Conservation (phyloP, 2,888 invertebrate genomes). For the Agrilus mali region DNA sequence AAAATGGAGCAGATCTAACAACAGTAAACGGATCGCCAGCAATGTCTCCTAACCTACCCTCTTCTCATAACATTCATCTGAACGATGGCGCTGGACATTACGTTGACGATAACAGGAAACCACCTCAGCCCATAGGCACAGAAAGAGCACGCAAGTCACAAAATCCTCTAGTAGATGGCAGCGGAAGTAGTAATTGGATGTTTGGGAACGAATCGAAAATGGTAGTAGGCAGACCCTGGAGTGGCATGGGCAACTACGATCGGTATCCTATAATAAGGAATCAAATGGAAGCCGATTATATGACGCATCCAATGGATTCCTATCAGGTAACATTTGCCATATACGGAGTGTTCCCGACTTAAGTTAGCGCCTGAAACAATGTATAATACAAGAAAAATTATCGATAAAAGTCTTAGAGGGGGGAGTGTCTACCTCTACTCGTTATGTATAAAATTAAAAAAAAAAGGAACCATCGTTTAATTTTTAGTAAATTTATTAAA, state of each 20-base stretch:
- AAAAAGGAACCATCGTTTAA: no score
- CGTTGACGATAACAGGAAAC: slow-evolving; percentile 40
- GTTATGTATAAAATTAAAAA: no score
- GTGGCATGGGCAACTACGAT: slow-evolving; percentile 14
- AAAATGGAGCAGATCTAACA: slow-evolving; percentile 34
- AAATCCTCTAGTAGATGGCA: slow-evolving; percentile 18
- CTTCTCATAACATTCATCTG: slow-evolving; percentile 16
- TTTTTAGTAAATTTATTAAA: no score
- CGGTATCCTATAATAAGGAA: slow-evolving; percentile 21
- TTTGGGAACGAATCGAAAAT: slow-evolving; percentile 32
- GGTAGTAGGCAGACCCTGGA: slow-evolving; percentile 14
- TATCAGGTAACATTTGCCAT: slow-evolving; percentile 13
- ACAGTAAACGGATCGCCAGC: slow-evolving; percentile 38
- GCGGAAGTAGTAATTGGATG: slow-evolving; percentile 33
- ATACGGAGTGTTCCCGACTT: no score
- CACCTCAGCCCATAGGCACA: slow-evolving; percentile 60
- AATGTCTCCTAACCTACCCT: slow-evolving; percentile 31
- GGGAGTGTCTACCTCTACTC: no score
- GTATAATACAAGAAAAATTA: no score
- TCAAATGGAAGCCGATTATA: slow-evolving; percentile 31
- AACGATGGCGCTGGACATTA: slow-evolving; percentile 17
- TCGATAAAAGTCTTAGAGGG: no score
- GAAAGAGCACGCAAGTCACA: slow-evolving; percentile 60
- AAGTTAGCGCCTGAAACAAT: no score
- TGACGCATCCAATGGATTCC: slow-evolving; percentile 37